Evolutionary conservation across 1,140 invertebrate species (phyloP), one percentile per base, ranked within the genome.

Genomic region (Aethina tumida): DNA sequence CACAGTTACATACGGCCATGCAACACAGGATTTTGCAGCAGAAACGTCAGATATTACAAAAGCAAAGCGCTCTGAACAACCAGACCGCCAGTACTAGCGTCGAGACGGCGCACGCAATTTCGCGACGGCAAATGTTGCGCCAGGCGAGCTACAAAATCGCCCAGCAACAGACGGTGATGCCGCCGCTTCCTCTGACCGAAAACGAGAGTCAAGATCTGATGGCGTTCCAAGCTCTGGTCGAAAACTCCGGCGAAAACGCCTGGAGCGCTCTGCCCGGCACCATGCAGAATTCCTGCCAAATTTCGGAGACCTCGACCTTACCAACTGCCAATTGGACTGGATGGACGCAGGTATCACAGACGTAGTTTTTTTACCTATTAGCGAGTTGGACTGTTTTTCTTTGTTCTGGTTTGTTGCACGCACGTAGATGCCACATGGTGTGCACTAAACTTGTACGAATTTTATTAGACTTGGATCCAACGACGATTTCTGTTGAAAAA

Each of bases 61-160:
- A 85, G 59, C 83, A 86, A 53, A 77, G 76, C 45, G 79, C 80
- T 0, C 70, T 82, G 53, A 55, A 56, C 10, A 62, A 74, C 56
- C 65, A 58, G 21, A 36, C 41, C 26, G 43, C 54, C 2, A 43
- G 34, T 32, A 55, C 63, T 33, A 41, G 45, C 54, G 59, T 50
- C 22, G 65, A 48, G 5, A 41, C 52, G 48, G 24, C 42, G 43
- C 15, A 67, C 12, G 45, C 47, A 22, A 43, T 74, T 6, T 68
- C 70, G 34, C 63, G 79, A 13, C 65, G 79, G 29, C 79, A 81
- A 44, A 79, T 87, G 68, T 67, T 84, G 10, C 59, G 83, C 1
- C 82, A 86, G 49, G 76, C 80, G 34, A 84, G 81, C 26, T 85
- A 85, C 57, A 84, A 84, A 53, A 75, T 82, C 38, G 79, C 81